These are phyloP conservation scores for Saimiri boliviensis DNA, from an alignment of 2,113 vertebrate species.

Conservation along the genomic window DNA sequence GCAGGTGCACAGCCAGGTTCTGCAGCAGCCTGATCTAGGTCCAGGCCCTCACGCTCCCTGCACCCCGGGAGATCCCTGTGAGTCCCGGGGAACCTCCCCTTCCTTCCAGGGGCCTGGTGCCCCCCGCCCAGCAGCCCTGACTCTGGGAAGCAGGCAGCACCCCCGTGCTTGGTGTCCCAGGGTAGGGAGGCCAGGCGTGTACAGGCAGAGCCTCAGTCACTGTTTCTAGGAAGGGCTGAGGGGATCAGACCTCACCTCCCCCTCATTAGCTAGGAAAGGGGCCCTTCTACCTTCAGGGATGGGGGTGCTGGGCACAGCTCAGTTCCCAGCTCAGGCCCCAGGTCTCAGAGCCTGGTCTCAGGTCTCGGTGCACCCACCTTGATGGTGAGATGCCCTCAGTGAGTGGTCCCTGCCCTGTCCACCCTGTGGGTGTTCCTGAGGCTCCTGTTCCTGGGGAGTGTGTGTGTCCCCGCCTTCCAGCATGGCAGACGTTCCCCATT, in stretches of 20 bases:
- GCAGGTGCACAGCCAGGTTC: not conserved
- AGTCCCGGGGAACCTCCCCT: not conserved
- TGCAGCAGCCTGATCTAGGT: rapidly evolving
- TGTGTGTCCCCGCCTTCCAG: no score
- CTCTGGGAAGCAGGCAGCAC: not conserved
- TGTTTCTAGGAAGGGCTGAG: not conserved
- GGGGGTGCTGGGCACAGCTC: not conserved
- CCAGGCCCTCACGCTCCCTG: rapidly evolving
- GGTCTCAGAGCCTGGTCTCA: not conserved
- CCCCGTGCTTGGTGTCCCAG: not conserved
- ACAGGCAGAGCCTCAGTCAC: no score
- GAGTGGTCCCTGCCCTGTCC: no score
- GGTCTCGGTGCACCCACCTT: not conserved
- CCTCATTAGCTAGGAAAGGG: not conserved
- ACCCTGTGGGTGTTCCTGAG: no score
- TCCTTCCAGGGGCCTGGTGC: not conserved
- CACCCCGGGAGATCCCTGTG: not conserved
- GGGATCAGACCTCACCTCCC: not conserved
- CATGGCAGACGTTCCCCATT: not conserved
- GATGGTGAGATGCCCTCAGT: rapidly evolving
- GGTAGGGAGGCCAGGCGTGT: not conserved
- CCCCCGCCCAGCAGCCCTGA: not conserved
- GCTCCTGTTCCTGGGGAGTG: rapidly evolving
- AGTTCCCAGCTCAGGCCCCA: not conserved
- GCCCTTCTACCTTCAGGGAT: not conserved